phyloP scores from a whole-genome alignment of 2,888 invertebrate genomes.

The Protula sp. region DNA sequence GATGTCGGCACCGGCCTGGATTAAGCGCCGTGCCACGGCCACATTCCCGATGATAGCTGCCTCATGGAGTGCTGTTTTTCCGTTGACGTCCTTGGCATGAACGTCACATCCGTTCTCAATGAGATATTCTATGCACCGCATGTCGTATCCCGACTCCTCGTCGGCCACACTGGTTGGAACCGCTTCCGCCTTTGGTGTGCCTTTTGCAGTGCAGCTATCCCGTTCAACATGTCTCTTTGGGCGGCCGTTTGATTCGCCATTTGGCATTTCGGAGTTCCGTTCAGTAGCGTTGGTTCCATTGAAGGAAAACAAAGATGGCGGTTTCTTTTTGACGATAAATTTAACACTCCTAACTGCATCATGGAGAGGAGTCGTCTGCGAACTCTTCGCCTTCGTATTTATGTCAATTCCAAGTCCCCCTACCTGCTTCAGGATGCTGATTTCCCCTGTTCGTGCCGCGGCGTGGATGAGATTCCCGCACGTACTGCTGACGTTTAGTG shows the following conservation, averaged over 20 bases:
- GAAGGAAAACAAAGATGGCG: background rate
- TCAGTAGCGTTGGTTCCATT: background rate
- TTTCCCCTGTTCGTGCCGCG: background rate
- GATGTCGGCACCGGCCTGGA: background rate
- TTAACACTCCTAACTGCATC: background rate
- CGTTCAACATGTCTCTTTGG: too few species aligned
- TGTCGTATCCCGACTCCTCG: background rate
- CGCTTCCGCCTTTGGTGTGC: background rate
- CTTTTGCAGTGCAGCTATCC: background rate
- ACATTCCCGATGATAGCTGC: background rate
- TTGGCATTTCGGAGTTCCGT: background rate
- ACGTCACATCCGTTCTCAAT: background rate
- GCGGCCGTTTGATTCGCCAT: too few species aligned
- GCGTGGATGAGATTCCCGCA: background rate
- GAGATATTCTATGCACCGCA: background rate
- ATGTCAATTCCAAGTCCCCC: background rate
- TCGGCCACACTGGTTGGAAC: background rate
- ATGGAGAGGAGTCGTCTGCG: background rate
- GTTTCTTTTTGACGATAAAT: background rate
- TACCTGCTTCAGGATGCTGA: background rate
- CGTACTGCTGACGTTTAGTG: background rate
- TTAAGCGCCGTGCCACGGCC: background rate
- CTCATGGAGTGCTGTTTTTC: background rate
- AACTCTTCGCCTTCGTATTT: background rate
- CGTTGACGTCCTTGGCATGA: background rate